Base-by-base conservation (phyloP, 2,888 invertebrate genomes). In the Caenorhabditis japonica region DNA sequence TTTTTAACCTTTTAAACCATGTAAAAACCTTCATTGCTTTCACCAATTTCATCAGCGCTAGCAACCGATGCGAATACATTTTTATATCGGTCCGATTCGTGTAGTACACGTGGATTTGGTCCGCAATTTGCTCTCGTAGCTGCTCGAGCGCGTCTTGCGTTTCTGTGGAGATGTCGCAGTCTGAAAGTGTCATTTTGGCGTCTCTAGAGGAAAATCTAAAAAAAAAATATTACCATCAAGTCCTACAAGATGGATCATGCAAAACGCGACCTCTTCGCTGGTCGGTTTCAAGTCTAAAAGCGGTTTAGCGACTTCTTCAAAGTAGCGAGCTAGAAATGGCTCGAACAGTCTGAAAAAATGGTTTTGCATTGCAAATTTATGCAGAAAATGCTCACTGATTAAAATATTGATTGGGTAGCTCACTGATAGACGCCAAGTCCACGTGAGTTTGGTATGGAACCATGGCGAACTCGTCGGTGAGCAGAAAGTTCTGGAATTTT, bases 41-140 rank as follows among this genome's bases (percentile, higher is more conserved):
- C 34, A 71, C 62, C 33, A 62, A 27, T 36, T 64, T 71, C 70
- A 71, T 62, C 4, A 71, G 21, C 19, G 58, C 17, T 38, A 71
- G 15, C 36, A 71, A 47, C 4, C 71, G 62, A 46, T 52, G 52
- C 5, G 71, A 71, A 21, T 71, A 71, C 51, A 62, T 71, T 46
- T 62, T 64, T 1, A 71, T 44, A 27, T 61, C 58, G 13, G 52
- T 51, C n/a, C 41, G 51, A 34, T 62, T 62, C n/a, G 70, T 61
- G 34, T 71, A 71, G 44, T 62, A 71, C 12, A 43, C 19, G 36
- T 71, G 71, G 58, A 71, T 58, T 53, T 62, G 51, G 52, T 71
- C 53, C 8, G 71, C 71, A 19, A 64, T 47, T 5, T 62, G 58
- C 15, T 56, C 46, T 58, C 46, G 55, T 47, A 71, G 33, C 25